These are phyloP conservation scores for Philantomba maxwellii DNA, from an alignment of 2,113 vertebrate species.

Conservation along the genomic window DNA sequence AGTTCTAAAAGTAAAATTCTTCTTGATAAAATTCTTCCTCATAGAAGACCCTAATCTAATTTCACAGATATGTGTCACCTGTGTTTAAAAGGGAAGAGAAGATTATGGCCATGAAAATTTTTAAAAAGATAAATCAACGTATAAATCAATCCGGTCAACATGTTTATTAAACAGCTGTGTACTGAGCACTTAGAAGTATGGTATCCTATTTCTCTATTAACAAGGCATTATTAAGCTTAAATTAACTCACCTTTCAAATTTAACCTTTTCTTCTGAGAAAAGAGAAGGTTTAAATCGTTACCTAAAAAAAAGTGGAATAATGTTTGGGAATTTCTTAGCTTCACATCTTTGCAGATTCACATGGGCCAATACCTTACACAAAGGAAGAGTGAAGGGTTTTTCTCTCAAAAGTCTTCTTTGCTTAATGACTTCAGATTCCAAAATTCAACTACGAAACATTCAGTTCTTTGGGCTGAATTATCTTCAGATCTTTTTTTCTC, in stretches of 20 bases:
- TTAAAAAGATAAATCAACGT: background rate
- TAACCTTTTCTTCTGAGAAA: background rate
- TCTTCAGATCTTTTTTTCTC: background rate
- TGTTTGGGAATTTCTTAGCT: background rate
- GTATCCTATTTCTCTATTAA: background rate
- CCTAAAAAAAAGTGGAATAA: background rate
- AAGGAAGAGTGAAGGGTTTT: background rate
- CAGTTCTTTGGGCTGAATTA: background rate
- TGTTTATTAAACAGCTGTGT: background rate
- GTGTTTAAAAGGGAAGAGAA: background rate
- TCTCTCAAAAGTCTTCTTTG: background rate
- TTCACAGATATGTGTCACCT: background rate
- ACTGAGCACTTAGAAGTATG: background rate
- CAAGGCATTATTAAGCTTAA: background rate
- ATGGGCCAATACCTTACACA: background rate
- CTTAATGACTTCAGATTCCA: background rate
- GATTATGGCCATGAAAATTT: background rate
- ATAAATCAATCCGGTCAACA: background rate
- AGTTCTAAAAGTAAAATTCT: constrained; percentile 4
- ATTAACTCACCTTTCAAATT: background rate
- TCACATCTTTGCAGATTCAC: background rate
- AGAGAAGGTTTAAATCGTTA: background rate
- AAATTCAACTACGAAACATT: background rate
- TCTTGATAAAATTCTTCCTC: background rate
- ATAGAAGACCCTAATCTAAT: background rate